Conservation (phyloP, 1,140 invertebrate species). For the Drosophila murphyi region DNA sequence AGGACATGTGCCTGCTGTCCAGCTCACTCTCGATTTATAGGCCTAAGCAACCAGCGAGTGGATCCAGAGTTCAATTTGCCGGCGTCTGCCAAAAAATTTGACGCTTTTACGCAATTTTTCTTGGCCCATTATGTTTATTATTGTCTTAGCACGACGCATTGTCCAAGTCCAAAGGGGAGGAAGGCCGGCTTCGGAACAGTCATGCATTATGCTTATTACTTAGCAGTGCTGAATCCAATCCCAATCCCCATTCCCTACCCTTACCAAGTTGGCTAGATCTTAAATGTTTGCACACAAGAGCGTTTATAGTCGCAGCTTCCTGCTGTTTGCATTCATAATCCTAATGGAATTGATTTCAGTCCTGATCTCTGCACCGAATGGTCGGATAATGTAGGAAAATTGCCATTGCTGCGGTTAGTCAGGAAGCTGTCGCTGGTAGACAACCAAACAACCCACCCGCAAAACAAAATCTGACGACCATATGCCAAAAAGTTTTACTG, state of each 20-base stretch:
- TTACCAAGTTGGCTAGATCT: constrained; percentile 26
- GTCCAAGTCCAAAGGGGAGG: constrained; percentile 5
- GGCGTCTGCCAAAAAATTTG: constrained; percentile 40
- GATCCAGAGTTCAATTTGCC: constrained; percentile 38
- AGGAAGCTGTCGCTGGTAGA: constrained; percentile 51
- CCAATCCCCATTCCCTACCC: not conserved
- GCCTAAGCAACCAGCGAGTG: constrained; percentile 28
- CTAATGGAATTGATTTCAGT: constrained; percentile 79
- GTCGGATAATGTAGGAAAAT: constrained; percentile 71
- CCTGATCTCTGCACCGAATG: constrained; percentile 51
- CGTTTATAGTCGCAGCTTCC: constrained; percentile 76
- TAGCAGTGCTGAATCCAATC: constrained; percentile 24
- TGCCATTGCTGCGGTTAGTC: constrained; percentile 63
- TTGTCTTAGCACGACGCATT: constrained; percentile 60
- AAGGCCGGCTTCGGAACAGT: not conserved
- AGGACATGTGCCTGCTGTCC: constrained; percentile 47
- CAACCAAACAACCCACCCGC: constrained; percentile 11
- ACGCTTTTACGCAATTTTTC: constrained; percentile 68
- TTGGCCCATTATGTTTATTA: constrained; percentile 76
- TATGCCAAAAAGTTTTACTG: constrained; percentile 58
- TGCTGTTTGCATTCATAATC: constrained; percentile 80
- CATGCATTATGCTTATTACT: constrained; percentile 76
- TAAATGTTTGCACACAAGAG: constrained; percentile 81
- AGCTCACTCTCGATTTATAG: constrained; percentile 39
- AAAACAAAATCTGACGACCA: constrained; percentile 50